Base-by-base conservation (phyloP, 2,888 invertebrate species). In the Drosophila maculinotata region DNA sequence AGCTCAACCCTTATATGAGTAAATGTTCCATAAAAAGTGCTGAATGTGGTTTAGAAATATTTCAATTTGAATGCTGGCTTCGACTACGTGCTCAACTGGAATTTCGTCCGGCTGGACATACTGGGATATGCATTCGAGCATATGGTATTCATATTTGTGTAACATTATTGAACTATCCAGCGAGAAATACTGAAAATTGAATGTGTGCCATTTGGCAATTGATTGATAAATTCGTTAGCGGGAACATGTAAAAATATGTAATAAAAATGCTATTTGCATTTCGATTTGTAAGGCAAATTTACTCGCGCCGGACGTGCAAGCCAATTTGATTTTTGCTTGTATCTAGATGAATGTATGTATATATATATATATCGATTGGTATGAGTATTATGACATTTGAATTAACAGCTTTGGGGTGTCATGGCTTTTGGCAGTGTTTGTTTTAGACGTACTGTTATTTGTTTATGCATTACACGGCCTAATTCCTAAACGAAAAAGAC, bases 161-260 rank as follows among this genome's bases (percentile, higher is more conserved):
- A 57, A 20, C 31, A 39, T 7, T 25, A 57, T 48, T 31, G 26
- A 38, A 28, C 47, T 28, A 31, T n/a, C 20, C 36, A 69, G 35
- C 51, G 14, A 35, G 15, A 45, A 12, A 12, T 51, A 52, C 26
- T 14, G 52, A 31, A 39, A 47, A 10, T 48, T 25, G 33, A 63
- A 51, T 60, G 28, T 67, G 12, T 45, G 49, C 33, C 42, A 57
- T 60, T 35, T 25, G 69, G 59, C 52, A 57, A 53, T 79, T 80
- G 84, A 86, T 84, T 77, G 81, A 86, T 80, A 80, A 83, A 83
- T 80, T 86, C 78, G 78, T 83, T 86, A 84, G 87, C 78, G 58
- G 35, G 49, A 54, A 79, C 57, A 57, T 69, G 66, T 63, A 80
- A 74, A 80, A 65, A 63, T 68, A 17, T n/a, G 36, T 36, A n/a